These are phyloP conservation scores for Alces alces DNA, from an alignment of 2,113 vertebrate genomes.

Conservation along the genomic window DNA sequence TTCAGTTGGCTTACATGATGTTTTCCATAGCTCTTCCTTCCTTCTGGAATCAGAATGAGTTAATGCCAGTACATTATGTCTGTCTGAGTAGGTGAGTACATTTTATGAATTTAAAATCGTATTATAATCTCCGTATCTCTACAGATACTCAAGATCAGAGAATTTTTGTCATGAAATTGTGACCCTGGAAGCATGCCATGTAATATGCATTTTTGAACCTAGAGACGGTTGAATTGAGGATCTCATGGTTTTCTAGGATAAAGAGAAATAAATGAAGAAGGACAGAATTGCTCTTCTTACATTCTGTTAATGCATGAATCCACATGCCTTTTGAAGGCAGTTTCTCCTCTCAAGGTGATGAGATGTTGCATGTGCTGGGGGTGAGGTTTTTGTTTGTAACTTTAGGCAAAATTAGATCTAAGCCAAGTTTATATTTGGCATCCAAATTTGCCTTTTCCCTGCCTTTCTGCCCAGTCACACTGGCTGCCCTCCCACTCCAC, in stretches of 20 bases:
- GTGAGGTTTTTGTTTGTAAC: not conserved
- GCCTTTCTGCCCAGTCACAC: not conserved
- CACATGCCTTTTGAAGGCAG: not conserved
- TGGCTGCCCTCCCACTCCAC: not conserved
- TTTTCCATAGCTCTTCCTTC: not conserved
- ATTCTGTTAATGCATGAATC: not conserved
- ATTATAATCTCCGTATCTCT: not conserved
- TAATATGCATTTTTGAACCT: not conserved
- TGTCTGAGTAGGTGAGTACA: not conserved
- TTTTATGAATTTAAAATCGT: not conserved
- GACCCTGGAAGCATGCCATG: not conserved
- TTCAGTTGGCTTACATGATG: not conserved
- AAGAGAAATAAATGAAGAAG: not conserved
- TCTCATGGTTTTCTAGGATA: not conserved
- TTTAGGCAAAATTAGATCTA: conserved; percentile 10
- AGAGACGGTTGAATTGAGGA: not conserved
- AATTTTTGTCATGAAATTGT: not conserved
- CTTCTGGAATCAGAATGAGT: not conserved
- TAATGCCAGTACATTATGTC: not conserved
- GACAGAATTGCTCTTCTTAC: not conserved
- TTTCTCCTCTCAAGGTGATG: not conserved
- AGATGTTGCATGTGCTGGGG: not conserved
- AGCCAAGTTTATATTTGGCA: not conserved
- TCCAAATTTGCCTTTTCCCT: not conserved
- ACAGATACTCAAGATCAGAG: not conserved